Evolutionary conservation across 2,797 vertebrate species (phyloP).

Genomic region (Betta splendens): DNA sequence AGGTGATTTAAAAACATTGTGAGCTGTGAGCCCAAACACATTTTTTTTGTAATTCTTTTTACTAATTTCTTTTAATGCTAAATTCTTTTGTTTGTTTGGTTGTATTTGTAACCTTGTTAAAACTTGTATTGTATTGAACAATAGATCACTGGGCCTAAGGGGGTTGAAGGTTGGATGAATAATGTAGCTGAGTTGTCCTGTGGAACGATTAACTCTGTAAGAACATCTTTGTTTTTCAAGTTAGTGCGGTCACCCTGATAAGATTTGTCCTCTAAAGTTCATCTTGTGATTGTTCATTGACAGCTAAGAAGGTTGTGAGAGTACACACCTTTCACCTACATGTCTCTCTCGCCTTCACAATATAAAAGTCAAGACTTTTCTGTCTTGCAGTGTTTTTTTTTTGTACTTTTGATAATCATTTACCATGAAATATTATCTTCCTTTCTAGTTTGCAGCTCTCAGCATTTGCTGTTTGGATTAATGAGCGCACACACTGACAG

Average conservation of each 20-base stretch:
- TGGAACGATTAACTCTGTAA: slow-evolving; percentile 45
- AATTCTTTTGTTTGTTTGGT: neutral
- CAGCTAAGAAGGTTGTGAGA: neutral
- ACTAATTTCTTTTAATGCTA: neutral
- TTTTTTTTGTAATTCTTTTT: too few relatives aligned
- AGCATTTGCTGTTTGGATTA: slow-evolving; percentile 50
- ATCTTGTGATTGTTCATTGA: slow-evolving; percentile 2
- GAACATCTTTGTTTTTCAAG: slow-evolving; percentile 8
- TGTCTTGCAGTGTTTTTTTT: slow-evolving; percentile 11
- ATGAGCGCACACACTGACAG: slow-evolving; percentile 49
- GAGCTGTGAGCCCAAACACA: too few relatives aligned
- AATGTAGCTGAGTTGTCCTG: slow-evolving; percentile 14
- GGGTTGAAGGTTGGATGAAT: slow-evolving; percentile 32
- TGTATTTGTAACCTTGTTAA: neutral
- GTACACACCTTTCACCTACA: slow-evolving; percentile 68
- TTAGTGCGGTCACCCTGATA: neutral
- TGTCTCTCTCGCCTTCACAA: slow-evolving; percentile 13
- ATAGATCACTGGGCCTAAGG: neutral
- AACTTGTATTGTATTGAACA: neutral
- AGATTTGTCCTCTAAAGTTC: slow-evolving; percentile 2
- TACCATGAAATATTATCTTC: neutral
- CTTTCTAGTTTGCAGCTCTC: slow-evolving; percentile 14
- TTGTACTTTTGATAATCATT: slow-evolving; percentile 20
- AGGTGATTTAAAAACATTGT: too few relatives aligned
- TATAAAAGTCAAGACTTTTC: too few relatives aligned